Base-by-base conservation (phyloP, 2,888 invertebrate species). In the Chironomus riparius region DNA sequence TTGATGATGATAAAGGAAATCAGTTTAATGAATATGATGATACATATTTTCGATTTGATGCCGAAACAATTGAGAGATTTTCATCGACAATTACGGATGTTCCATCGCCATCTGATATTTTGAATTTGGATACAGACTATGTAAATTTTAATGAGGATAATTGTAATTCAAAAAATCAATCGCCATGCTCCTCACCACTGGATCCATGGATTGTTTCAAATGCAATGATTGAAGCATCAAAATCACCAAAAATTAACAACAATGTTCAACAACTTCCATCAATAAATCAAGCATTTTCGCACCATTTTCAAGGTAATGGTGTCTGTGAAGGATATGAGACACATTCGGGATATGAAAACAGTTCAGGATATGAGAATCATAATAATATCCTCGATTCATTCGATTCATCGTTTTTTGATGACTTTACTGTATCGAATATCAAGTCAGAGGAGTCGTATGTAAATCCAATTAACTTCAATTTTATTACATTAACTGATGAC, bases 91-190 rank as follows among this genome's bases (percentile, higher is more conserved):
- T 38, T 38, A 38, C 38, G 4, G 38, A 38, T 10, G 10, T 38
- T 10, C 38, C 38, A 38, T 38, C 38, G 4, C 38, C 38, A 38
- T 38, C 38, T 38, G 69, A 77, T 21, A 24, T 77, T 28, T 78
- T 81, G 50, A 81, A 81, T 78, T 79, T 83, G 69, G 83, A 83
- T 77, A 81, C 81, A 76, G 83, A 84, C 78, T 84, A 84, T 78
- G 83, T 83, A 78, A 84, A 84, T 80, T 84, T 84, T 78, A 82
- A 84, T 77, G 84, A 84, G 79, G 82, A 84, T 77, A 84, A 84
- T 81, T 84, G 84, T 77, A 84, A 84, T 80, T 84, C 84, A 68
- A 84, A 84, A 79, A 83, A 83, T 78, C 84, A 84, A 78, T 84
- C 84, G 10, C 84, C 84, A 2, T 84, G 84, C 78, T 83, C 84